Conservation (phyloP, 1,140 invertebrate species). For the Neodiprion lecontei region DNA sequence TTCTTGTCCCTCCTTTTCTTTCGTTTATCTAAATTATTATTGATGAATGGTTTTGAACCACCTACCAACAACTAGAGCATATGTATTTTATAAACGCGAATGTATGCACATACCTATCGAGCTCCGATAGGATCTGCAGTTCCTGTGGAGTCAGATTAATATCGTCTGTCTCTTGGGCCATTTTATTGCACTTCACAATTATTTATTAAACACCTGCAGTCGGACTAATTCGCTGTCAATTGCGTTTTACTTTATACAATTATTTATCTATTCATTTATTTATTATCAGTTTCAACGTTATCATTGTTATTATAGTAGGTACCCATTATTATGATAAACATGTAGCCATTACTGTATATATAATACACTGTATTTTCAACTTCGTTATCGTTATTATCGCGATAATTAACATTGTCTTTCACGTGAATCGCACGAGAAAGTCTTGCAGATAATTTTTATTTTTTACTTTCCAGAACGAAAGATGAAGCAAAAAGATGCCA, state of each 20-base stretch:
- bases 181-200: conserved; percentile 35
- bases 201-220: not conserved
- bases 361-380: no score
- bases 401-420: no score
- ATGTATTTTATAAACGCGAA: not conserved
- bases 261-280: no score
- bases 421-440: no score
- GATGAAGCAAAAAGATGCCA: no score
- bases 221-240: not conserved
- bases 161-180: conserved; percentile 63
- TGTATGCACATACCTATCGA: conserved; percentile 74
- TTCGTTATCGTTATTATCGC: no score
- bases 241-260: not conserved
- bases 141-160: conserved; percentile 75
- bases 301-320: no score
- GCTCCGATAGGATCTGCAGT: conserved; percentile 81
- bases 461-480: no score
- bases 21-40: conserved; percentile 25
- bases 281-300: no score
- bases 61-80: not conserved
- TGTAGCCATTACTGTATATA: no score
- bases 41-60: conserved; percentile 13
- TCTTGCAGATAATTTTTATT: no score
- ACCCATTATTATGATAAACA: no score
- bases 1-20: conserved; percentile 32